Evolutionary conservation across 2,888 invertebrate genomes (phyloP), one percentile per base, ranked within the genome.

Genomic region (Mythimna lalbum): DNA sequence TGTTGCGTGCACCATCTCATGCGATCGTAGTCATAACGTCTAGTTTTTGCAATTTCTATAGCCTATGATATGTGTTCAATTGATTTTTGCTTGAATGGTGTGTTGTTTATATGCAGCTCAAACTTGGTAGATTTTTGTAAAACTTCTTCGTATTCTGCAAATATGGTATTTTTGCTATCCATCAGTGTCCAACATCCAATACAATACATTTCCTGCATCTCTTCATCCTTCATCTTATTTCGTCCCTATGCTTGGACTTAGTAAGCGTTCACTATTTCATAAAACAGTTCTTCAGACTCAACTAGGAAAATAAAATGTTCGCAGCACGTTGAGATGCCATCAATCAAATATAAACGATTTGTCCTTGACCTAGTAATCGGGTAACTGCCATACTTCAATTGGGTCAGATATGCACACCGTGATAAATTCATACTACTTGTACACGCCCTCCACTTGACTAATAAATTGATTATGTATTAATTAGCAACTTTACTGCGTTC

Each of bases 1-100:
- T 67, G 69, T 81, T 76, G 82, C 85, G 75, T 84, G 80, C 63
- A 61, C n/a, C 36, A 47, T 62, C 27, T 71, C 71, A 63, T 69
- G 65, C 66, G 53, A 77, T 49, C 64, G 50, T 63, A 71, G 64
- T 69, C 69, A 78, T 78, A 60, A 73, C 56, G 55, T 74, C 61
- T 39, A 56, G 56, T 69, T 76, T 79, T 83, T 84, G 39, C 49
- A 64, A 59, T 70, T 68, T 68, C 63, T 57, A 60, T 39, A 50
- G 63, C 36, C 23, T 69, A 10, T 65, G 49, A 70, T 79, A 50
- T 12, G 43, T 47, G 57, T 43, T 62, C 31, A 17, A 55, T n/a
- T 43, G 62, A 63, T 68, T 64, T 66, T 67, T 59, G 66, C 39
- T 64, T 21, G 21, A 23, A 10, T 33, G 0, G 2, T 53, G 62